Evolutionary conservation across 2,113 vertebrate species (phyloP).

Genomic region (Ctenodactylus gundi): DNA sequence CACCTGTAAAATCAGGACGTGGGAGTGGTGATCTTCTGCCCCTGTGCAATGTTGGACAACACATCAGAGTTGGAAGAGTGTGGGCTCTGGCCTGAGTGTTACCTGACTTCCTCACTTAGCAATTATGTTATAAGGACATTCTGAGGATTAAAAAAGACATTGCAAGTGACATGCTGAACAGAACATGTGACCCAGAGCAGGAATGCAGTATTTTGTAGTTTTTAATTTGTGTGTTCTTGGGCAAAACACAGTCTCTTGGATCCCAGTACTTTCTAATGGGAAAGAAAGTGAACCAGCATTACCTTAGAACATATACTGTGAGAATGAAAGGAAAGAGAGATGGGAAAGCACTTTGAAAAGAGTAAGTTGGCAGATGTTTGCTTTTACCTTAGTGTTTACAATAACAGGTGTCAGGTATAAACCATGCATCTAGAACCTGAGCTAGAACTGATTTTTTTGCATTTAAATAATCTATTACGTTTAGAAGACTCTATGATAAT

Average conservation of each 20-base stretch:
- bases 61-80: neutral
- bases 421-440: neutral
- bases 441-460: neutral
- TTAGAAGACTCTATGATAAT: neutral
- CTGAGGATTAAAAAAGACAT: constrained; percentile 28
- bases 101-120: neutral
- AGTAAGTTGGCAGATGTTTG: neutral
- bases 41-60: neutral
- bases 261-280: neutral
- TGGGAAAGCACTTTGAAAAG: neutral
- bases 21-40: neutral
- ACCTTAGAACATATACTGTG: neutral
- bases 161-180: neutral
- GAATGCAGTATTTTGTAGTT: neutral
- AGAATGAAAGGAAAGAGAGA: neutral
- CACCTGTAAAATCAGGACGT: neutral
- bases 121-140: neutral
- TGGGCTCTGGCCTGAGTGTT: neutral
- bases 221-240: neutral
- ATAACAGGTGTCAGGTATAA: constrained; percentile 23
- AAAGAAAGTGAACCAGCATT: neutral
- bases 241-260: neutral
- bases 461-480: neutral
- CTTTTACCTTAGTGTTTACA: constrained; percentile 38
- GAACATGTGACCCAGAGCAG: neutral